Percentiles rank a stretch among this genome's conserved stretches.
Evolutionary conservation across 1,140 invertebrate species (phyloP).

Genomic region (Drosophila parvula): DNA sequence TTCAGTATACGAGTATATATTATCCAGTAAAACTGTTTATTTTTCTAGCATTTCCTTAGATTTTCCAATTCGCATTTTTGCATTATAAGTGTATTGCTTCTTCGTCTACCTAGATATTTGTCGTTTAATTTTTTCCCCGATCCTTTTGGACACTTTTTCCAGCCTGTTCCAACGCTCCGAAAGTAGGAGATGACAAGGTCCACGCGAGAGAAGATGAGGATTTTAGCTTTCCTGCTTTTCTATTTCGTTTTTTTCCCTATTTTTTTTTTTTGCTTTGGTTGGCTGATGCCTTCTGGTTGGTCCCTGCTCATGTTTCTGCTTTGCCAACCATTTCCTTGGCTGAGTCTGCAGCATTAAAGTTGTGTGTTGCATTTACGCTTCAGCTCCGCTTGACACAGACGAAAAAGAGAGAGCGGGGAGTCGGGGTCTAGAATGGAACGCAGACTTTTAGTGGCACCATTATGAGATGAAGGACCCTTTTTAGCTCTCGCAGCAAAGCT

Average conservation of each 20-base stretch:
- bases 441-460: slow-evolving; percentile 59
- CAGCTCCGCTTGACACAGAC: slow-evolving; percentile 44
- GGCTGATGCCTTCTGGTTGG: slow-evolving; percentile 26
- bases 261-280: slow-evolving; percentile 24
- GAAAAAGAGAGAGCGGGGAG: neutral
- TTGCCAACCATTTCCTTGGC: slow-evolving; percentile 44
- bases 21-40: neutral
- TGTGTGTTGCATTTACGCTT: slow-evolving; percentile 71
- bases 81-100: slow-evolving; percentile 7
- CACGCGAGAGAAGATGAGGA: slow-evolving; percentile 22
- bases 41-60: neutral
- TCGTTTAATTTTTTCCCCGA: slow-evolving; percentile 8
- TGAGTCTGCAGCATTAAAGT: slow-evolving; percentile 58
- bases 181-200: slow-evolving; percentile 36
- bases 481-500: slow-evolving; percentile 21
- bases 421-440: neutral
- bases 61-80: neutral
- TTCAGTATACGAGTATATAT: too few species aligned
- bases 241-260: neutral
- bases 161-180: slow-evolving; percentile 19
- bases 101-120: slow-evolving; percentile 17
- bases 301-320: slow-evolving; percentile 46
- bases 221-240: slow-evolving; percentile 11
- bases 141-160: slow-evolving; percentile 17
- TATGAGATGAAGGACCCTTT: slow-evolving; percentile 50